Evolutionary conservation across 2,113 vertebrate genomes (phyloP).

Genomic region (Ammodytes dubius): DNA sequence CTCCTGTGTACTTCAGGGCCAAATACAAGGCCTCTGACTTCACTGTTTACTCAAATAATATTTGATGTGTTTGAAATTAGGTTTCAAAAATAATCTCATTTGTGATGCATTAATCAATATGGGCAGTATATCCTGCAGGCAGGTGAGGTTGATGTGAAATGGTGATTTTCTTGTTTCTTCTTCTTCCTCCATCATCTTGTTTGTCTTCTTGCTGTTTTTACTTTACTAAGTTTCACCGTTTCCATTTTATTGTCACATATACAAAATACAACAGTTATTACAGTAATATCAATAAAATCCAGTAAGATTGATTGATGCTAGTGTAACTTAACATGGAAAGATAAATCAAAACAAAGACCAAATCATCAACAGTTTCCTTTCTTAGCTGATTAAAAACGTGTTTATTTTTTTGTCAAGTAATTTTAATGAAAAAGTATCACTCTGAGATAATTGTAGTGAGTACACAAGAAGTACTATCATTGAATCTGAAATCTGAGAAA

Average conservation of each 20-base stretch:
- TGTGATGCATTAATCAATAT: slow-evolving; percentile 24
- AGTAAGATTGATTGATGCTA: not conserved
- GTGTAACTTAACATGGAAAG: not conserved
- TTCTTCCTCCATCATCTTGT: not conserved
- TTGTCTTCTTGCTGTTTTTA: not conserved
- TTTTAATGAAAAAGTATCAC: not conserved
- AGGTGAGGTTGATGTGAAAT: not conserved
- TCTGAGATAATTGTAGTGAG: not conserved
- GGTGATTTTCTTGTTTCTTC: not conserved
- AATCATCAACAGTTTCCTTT: not conserved
- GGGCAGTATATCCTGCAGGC: not conserved
- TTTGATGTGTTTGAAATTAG: slow-evolving; percentile 27
- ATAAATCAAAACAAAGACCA: not conserved
- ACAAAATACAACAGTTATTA: not conserved
- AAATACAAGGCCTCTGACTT: slow-evolving; percentile 31
- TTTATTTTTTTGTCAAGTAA: not conserved
- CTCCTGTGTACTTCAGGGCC: slow-evolving; percentile 32
- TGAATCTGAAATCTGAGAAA: not conserved
- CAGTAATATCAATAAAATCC: not conserved
- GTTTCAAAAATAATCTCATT: not conserved
- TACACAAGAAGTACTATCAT: not conserved
- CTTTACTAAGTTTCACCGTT: not conserved
- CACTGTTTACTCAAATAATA: slow-evolving; percentile 37
- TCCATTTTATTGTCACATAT: not conserved
- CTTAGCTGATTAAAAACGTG: not conserved